Percentiles rank a stretch among this genome's conserved stretches.
These are phyloP conservation scores for Panulirus ornatus DNA, from an alignment of 1,140 invertebrate species.

Conservation along the genomic window DNA sequence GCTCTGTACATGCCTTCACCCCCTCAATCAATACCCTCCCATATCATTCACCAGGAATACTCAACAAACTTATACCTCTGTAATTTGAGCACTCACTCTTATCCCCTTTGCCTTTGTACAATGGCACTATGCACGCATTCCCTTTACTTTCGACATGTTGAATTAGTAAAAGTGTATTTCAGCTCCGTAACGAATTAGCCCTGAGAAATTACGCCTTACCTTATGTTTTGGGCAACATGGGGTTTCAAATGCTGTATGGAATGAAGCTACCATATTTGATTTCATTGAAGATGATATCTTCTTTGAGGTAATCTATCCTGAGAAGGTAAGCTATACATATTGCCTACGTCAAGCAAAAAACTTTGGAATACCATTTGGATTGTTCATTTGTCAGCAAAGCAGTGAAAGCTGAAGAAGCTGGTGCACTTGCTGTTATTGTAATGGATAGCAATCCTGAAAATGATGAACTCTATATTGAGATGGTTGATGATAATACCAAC, in stretches of 20 bases:
- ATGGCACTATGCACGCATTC: too few species aligned
- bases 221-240: too few species aligned
- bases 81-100: too few species aligned
- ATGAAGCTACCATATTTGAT: slow-evolving; percentile 74
- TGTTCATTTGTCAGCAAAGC: slow-evolving; percentile 90
- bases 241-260: slow-evolving; percentile 72
- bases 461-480: slow-evolving; percentile 85
- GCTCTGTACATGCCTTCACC: too few species aligned
- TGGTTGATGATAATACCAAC: slow-evolving; percentile 86
- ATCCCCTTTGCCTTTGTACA: too few species aligned
- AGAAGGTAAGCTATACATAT: slow-evolving; percentile 87
- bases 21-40: too few species aligned
- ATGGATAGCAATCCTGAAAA: slow-evolving; percentile 84
- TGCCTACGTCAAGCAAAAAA: slow-evolving; percentile 87
- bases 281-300: slow-evolving; percentile 82
- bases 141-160: too few species aligned
- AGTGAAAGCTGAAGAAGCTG: slow-evolving; percentile 85
- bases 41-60: too few species aligned
- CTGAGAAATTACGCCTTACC: too few species aligned
- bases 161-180: too few species aligned
- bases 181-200: too few species aligned
- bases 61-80: too few species aligned
- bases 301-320: slow-evolving; percentile 89
- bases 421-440: slow-evolving; percentile 87
- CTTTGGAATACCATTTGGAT: slow-evolving; percentile 87